Percentiles rank a stretch among this genome's conserved stretches.
Evolutionary conservation across 2,113 vertebrate species (phyloP).

Genomic region (Gymnarchus niloticus): DNA sequence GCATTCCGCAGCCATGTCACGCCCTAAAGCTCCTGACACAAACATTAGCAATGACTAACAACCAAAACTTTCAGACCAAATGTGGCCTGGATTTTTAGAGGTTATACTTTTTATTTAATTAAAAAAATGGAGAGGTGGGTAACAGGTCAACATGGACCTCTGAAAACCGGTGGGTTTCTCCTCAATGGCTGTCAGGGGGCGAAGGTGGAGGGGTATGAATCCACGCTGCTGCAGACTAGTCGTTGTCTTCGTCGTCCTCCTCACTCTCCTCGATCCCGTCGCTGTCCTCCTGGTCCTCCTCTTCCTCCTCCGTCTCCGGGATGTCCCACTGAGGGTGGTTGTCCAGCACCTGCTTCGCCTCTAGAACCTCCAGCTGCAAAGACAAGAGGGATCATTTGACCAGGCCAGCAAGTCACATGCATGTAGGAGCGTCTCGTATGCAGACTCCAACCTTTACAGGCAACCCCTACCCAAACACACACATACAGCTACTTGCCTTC

Average conservation of each 20-base stretch:
- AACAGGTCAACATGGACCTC: constrained; percentile 42
- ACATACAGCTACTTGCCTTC: constrained; percentile 67
- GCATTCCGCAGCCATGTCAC: not conserved
- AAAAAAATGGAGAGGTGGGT: constrained; percentile 17
- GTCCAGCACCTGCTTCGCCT: constrained; percentile 93
- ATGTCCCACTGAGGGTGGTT: constrained; percentile 98
- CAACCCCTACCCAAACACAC: not conserved
- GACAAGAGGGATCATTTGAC: constrained; percentile 1
- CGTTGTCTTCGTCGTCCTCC: constrained; percentile 91
- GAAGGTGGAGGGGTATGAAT: constrained; percentile 27
- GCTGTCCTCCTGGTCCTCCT: constrained; percentile 97
- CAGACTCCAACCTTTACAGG: not conserved
- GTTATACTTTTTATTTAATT: constrained; percentile 13
- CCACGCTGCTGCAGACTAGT: constrained; percentile 58
- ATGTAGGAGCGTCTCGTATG: not conserved
- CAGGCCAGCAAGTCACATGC: not conserved
- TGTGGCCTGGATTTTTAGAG: not conserved
- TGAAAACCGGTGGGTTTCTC: constrained; percentile 44
- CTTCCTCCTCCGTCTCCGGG: constrained; percentile 86
- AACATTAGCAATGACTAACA: constrained; percentile 11
- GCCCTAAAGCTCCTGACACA: not conserved
- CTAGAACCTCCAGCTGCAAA: constrained; percentile 88
- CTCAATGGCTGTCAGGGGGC: constrained; percentile 22
- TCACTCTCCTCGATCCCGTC: constrained; percentile 98
- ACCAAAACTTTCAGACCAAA: constrained; percentile 22